Conservation (phyloP, 2,113 vertebrate genomes). For the Dasyornis broadbenti region DNA sequence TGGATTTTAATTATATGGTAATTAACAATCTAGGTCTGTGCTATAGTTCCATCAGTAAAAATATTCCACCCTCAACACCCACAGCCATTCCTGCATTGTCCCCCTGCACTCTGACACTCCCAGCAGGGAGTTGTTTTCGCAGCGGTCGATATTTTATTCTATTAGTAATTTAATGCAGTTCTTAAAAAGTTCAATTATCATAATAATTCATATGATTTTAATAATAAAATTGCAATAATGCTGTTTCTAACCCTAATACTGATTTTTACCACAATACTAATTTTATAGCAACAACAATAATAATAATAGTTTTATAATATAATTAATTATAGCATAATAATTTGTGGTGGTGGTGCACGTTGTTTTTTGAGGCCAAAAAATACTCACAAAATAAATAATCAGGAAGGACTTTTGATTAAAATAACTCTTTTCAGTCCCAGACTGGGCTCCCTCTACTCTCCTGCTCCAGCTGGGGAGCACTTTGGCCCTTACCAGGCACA, state of each 20-base stretch:
- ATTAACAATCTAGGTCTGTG: not conserved
- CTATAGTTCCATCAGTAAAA: not conserved
- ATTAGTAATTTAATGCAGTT: not conserved
- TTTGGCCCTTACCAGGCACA: not conserved
- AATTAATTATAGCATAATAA: not conserved
- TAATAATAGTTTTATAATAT: not conserved
- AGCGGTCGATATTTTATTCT: not conserved
- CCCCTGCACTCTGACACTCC: too few relatives aligned
- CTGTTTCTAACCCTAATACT: not conserved
- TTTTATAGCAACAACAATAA: not conserved
- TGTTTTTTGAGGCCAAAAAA: not conserved
- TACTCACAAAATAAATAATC: not conserved
- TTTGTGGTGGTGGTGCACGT: not conserved
- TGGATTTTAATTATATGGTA: fast-evolving
- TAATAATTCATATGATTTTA: not conserved
- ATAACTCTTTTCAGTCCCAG: too few relatives aligned
- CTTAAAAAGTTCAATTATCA: not conserved
- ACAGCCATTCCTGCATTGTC: not conserved
- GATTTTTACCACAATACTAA: not conserved
- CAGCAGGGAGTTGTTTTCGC: not conserved
- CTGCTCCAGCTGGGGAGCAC: fast-evolving
- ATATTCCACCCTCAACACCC: not conserved
- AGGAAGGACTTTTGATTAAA: not conserved
- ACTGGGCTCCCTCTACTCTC: fast-evolving
- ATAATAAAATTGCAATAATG: too few relatives aligned